Conservation (phyloP, 2,113 vertebrate species). For the Mola mola region DNA sequence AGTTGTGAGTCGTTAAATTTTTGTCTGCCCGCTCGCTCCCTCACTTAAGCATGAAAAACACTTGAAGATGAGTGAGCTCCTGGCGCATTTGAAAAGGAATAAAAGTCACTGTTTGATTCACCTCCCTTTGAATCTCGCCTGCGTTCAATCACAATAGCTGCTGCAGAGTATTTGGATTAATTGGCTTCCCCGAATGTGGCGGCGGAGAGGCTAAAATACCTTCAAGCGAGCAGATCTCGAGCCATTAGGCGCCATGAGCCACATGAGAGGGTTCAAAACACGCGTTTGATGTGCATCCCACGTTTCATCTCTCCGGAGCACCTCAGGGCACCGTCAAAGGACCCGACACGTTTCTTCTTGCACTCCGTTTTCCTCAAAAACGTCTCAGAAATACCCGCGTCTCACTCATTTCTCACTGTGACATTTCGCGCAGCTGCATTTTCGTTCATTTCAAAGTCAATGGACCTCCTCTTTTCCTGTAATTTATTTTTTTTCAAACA, state of each 20-base stretch:
- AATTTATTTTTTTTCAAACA: constrained; percentile 28
- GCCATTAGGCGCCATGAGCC: background rate
- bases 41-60: too few species aligned
- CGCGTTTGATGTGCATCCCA: constrained; percentile 49
- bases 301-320: constrained; percentile 26
- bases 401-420: constrained; percentile 24
- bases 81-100: too few species aligned
- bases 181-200: constrained; percentile 29
- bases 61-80: too few species aligned
- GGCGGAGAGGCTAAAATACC: constrained; percentile 33
- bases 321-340: constrained; percentile 32
- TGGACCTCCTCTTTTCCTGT: constrained; percentile 35
- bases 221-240: constrained; percentile 35
- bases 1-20: too few species aligned
- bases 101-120: too few species aligned
- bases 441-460: constrained; percentile 67
- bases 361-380: background rate
- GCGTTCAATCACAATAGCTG: too few species aligned
- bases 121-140: too few species aligned
- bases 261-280: constrained; percentile 60
- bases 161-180: too few species aligned
- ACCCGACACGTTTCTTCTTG: constrained; percentile 19
- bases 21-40: too few species aligned
- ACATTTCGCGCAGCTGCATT: constrained; percentile 35
- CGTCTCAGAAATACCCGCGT: background rate